Evolutionary conservation across 2,888 invertebrate genomes (phyloP).

Genomic region (Apeira syringaria): DNA sequence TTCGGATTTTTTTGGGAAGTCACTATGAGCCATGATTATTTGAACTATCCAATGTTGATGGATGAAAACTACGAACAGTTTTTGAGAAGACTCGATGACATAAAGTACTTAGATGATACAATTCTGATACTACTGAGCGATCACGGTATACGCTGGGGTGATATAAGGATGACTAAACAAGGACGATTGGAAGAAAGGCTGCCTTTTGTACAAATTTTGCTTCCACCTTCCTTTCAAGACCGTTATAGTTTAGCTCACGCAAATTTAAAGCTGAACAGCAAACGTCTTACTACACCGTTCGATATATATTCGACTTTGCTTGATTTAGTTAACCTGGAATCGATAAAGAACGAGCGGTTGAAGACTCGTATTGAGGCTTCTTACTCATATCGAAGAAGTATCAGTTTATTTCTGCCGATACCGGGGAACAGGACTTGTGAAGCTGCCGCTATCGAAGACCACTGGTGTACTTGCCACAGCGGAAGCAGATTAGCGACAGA

Average conservation of each 20-base stretch:
- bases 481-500: constrained; percentile 81
- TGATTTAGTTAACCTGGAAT: constrained; percentile 85
- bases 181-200: constrained; percentile 94
- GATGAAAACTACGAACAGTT: constrained; percentile 86
- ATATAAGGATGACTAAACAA: constrained; percentile 92
- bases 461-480: constrained; percentile 95
- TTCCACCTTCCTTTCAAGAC: constrained; percentile 88
- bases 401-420: constrained; percentile 91
- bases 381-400: constrained; percentile 80
- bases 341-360: constrained; percentile 65
- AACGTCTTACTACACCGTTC: constrained; percentile 90
- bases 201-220: constrained; percentile 89
- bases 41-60: constrained; percentile 90
- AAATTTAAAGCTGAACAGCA: constrained; percentile 86
- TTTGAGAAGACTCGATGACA: constrained; percentile 77
- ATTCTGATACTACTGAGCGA: constrained; percentile 91
- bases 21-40: constrained; percentile 92
- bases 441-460: constrained; percentile 89
- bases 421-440: constrained; percentile 89
- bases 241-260: constrained; percentile 84
- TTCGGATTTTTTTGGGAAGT: constrained; percentile 95
- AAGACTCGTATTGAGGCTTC: constrained; percentile 50
- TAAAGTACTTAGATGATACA: constrained; percentile 86
- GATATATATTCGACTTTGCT: constrained; percentile 92
- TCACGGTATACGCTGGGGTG: constrained; percentile 95